Evolutionary conservation across 1,140 invertebrate species (phyloP).

Genomic region (Drosophila subobscura): DNA sequence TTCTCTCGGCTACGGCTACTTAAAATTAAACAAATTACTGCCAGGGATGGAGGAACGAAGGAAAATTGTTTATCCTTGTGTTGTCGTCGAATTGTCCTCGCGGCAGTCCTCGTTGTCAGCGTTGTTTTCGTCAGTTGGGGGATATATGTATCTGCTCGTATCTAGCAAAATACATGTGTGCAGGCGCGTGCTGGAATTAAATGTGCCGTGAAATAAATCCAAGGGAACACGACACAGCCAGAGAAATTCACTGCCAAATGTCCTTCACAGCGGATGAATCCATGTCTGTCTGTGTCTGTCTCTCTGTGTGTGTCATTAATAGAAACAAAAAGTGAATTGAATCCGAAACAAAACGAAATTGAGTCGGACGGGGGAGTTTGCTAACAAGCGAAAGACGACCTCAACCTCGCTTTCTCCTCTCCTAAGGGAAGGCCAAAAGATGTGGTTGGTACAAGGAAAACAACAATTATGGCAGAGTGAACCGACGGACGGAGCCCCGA

Average conservation of each 20-base stretch:
- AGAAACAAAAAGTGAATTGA: slow-evolving; percentile 63
- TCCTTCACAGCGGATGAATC: slow-evolving; percentile 42
- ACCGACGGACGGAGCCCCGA: slow-evolving; percentile 8
- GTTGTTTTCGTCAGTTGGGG: slow-evolving; percentile 27
- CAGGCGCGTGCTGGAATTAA: slow-evolving; percentile 73
- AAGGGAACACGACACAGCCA: slow-evolving; percentile 30
- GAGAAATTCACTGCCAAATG: slow-evolving; percentile 41
- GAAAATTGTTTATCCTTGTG: slow-evolving; percentile 43
- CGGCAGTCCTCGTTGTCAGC: slow-evolving; percentile 37
- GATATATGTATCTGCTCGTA: slow-evolving; percentile 19
- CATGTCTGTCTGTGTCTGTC: slow-evolving; percentile 1
- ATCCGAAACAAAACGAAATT: slow-evolving; percentile 49
- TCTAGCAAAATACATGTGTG: slow-evolving; percentile 20
- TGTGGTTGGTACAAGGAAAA: slow-evolving; percentile 51
- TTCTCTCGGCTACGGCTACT: slow-evolving; percentile 55
- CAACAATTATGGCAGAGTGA: slow-evolving; percentile 42
- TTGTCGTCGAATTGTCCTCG: slow-evolving; percentile 71
- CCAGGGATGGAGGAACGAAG: not conserved
- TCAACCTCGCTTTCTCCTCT: not conserved
- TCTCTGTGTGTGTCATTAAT: slow-evolving; percentile 53
- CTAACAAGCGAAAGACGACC: slow-evolving; percentile 15
- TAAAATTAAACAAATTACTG: slow-evolving; percentile 80
- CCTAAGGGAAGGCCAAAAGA: slow-evolving; percentile 34
- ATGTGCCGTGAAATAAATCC: slow-evolving; percentile 81
- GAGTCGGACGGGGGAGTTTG: slow-evolving; percentile 7